These are phyloP conservation scores for Vanessa atalanta DNA, from an alignment of 1,140 invertebrate species.

Conservation along the genomic window DNA sequence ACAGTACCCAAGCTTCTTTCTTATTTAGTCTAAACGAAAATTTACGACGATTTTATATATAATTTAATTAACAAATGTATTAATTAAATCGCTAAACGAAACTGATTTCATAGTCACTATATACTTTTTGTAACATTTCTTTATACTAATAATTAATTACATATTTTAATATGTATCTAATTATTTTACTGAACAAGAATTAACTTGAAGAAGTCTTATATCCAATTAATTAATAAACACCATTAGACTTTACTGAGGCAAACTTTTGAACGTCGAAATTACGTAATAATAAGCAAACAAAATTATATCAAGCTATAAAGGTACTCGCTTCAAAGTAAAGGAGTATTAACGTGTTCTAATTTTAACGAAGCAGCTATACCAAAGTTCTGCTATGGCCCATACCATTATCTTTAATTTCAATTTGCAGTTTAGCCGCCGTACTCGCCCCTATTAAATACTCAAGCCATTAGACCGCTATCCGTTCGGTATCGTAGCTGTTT, in stretches of 20 bases:
- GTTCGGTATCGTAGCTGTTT: slow-evolving; percentile 4
- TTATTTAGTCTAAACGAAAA: no score
- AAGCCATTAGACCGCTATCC: slow-evolving; percentile 21
- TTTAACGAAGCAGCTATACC: slow-evolving; percentile 4
- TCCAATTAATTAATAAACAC: slow-evolving; percentile 7
- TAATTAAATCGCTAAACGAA: no score
- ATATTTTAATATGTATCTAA: not conserved
- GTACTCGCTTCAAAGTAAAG: not conserved
- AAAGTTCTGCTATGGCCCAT: not conserved
- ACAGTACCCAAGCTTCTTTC: no score
- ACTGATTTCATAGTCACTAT: no score
- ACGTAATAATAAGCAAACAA: slow-evolving; percentile 10
- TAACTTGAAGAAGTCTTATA: slow-evolving; percentile 6
- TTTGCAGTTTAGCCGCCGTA: slow-evolving; percentile 21
- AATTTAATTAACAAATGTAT: no score
- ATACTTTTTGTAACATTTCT: not conserved
- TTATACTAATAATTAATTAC: not conserved
- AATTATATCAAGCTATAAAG: not conserved
- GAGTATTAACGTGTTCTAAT: slow-evolving; percentile 5
- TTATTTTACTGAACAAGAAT: not conserved
- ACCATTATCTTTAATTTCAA: slow-evolving; percentile 27
- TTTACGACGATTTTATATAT: no score
- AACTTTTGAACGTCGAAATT: slow-evolving; percentile 6
- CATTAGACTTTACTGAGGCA: not conserved
- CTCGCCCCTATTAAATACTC: slow-evolving; percentile 36